Evolutionary conservation across 2,797 vertebrate species (phyloP).

Genomic region (Catostomus latipinnis): DNA sequence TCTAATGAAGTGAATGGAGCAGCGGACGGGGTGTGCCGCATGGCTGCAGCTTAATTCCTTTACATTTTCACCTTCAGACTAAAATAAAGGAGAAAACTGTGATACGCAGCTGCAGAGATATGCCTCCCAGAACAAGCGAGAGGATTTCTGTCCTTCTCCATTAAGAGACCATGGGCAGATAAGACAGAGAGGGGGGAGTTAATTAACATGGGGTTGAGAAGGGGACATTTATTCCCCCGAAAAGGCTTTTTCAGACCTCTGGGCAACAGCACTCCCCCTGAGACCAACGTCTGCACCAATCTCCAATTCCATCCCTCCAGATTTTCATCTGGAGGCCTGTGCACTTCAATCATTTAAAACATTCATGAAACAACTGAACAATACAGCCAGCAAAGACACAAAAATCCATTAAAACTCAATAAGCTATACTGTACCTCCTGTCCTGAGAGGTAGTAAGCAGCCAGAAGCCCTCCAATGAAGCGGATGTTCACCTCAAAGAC

Average conservation of each 20-base stretch:
- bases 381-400: not conserved
- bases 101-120: constrained; percentile 22
- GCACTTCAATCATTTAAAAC: not conserved
- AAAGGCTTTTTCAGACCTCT: constrained; percentile 14
- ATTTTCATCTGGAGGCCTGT: not conserved
- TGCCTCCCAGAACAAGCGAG: not conserved
- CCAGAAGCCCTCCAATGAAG: constrained; percentile 95
- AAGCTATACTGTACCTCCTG: constrained; percentile 86
- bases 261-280: not conserved
- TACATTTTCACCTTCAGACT: constrained; percentile 52
- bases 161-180: constrained; percentile 34
- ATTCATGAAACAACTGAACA: not conserved
- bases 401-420: constrained; percentile 18
- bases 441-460: constrained; percentile 96
- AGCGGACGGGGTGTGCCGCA: constrained; percentile 38
- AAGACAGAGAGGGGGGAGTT: constrained; percentile 14
- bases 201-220: constrained; percentile 46
- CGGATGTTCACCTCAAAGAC: constrained; percentile 99
- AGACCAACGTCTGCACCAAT: not conserved
- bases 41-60: constrained; percentile 48
- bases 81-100: constrained; percentile 23
- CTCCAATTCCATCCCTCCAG: not conserved
- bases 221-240: constrained; percentile 39
- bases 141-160: constrained; percentile 31
- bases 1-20: constrained; percentile 48